Percentiles rank a stretch among this genome's conserved stretches.
Conservation (phyloP, 2,888 invertebrate genomes). For the Fragum whitleyi region DNA sequence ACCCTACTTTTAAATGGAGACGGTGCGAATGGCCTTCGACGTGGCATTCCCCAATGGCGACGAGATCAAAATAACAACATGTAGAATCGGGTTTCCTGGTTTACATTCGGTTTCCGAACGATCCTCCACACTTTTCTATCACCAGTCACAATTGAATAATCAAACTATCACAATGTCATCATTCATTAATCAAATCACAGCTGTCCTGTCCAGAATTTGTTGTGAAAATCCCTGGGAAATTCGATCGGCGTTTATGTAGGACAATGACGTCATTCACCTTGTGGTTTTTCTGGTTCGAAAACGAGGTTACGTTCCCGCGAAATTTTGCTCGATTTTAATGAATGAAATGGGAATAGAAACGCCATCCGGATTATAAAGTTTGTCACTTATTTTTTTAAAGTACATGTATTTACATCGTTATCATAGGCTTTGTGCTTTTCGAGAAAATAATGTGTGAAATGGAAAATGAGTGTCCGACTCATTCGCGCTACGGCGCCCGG, state of each 20-base stretch:
- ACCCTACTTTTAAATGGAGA: constrained; percentile 71
- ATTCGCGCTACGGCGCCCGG: too few species aligned
- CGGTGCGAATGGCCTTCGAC: constrained; percentile 65
- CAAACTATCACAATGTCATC: not conserved
- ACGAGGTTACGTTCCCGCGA: constrained; percentile 56
- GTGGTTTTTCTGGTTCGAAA: constrained; percentile 54
- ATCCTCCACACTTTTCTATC: not conserved
- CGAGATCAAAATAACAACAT: constrained; percentile 39
- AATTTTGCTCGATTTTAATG: constrained; percentile 1
- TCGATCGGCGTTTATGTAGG: constrained; percentile 54
- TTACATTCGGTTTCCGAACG: not conserved
- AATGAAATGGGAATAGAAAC: not conserved
- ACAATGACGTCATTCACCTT: constrained; percentile 65
- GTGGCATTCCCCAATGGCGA: constrained; percentile 76
- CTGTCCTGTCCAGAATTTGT: constrained; percentile 9
- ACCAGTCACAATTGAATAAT: not conserved
- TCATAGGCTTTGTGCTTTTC: not conserved
- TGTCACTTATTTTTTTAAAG: not conserved
- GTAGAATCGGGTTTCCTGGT: constrained; percentile 51
- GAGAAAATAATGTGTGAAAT: not conserved
- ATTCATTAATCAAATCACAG: constrained; percentile 22
- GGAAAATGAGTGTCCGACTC: not conserved
- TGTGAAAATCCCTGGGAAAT: constrained; percentile 64
- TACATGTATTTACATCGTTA: not conserved
- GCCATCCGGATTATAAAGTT: not conserved